phyloP scores from a whole-genome alignment of 2,888 invertebrate species.

The Ormia ochracea region DNA sequence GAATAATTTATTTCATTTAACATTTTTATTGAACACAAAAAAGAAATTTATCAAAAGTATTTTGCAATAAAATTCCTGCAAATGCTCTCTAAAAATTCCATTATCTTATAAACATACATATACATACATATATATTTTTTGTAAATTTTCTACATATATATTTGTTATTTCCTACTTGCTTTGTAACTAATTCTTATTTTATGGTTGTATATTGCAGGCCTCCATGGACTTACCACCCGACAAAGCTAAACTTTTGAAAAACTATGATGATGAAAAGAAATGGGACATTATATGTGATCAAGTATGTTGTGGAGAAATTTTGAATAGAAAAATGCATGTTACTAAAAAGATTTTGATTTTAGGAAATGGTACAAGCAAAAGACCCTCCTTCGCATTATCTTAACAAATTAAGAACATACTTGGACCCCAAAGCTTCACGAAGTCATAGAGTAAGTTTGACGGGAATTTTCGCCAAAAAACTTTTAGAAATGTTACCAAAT shows the following conservation, averaged over 20 bases:
- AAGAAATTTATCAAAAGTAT: no score
- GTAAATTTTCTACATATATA: no score
- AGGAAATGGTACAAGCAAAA: constrained; percentile 99
- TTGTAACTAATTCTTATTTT: background rate
- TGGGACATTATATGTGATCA: constrained; percentile 99
- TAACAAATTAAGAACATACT: constrained; percentile 94
- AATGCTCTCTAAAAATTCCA: no score
- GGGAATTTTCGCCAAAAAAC: no score
- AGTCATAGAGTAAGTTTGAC: constrained; percentile 90
- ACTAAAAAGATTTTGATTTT: constrained; percentile 72
- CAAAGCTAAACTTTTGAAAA: constrained; percentile 95
- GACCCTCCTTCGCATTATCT: constrained; percentile 98
- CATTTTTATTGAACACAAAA: no score
- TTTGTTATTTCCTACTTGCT: no score
- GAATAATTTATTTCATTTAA: no score
- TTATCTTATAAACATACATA: no score
- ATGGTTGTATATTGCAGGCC: constrained; percentile 82
- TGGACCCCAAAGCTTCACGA: constrained; percentile 96
- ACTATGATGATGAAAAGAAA: constrained; percentile 98
- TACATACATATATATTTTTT: no score
- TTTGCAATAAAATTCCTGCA: no score
- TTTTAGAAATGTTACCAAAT: no score
- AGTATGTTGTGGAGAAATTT: constrained; percentile 78
- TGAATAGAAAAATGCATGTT: background rate
- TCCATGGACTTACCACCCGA: constrained; percentile 99